Base-by-base conservation (phyloP, 2,888 invertebrate species). In the Lasioglossum pauxillum region DNA sequence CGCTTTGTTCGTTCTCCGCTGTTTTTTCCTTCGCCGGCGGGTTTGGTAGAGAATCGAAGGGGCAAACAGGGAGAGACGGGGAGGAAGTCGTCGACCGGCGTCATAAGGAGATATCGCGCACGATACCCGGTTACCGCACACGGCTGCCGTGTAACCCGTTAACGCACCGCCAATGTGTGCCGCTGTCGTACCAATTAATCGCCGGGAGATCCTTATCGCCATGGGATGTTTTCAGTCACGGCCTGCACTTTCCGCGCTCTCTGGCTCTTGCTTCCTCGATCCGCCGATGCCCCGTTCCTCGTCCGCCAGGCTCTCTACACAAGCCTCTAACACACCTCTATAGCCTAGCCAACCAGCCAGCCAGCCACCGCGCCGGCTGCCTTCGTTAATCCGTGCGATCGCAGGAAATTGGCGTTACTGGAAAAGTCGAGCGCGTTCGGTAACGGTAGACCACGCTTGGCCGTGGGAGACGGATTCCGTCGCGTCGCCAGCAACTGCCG, bases 181-280 rank as follows among this genome's bases (percentile, higher is more conserved):
- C 93, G 93, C 94, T 93, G 94, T 94, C 94, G 93, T 94, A 94
- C 94, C 94, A 95, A 95, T 94, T 94, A 94, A 95, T 94, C 93
- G 94, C 93, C 93, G 93, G 85, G 85, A 86, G 91, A 90, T 91
- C 89, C n/a, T 82, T 88, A 89, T 91, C 90, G 85, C 71, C 83
- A 86, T 89, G 90, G 89, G 91, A 88, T 87, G 91, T 89, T 90
- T 90, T 87, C 89, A 89, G 90, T 89, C 91, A 89, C 91, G 90
- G 89, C 80, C 85, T 87, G 85, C 88, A 84, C 83, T 82, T 78
- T 81, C 87, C 87, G 82, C 80, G 82, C 85, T 84, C 85, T 76
- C 79, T 53, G 53, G 53, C 53, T 53, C 53, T 10, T n/a, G 64
- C 85, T 85, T 84, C 85, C 46, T 73, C 84, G 78, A 53, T 53